Conservation (phyloP, 1,140 invertebrate species). For the Drosophila repleta region DNA sequence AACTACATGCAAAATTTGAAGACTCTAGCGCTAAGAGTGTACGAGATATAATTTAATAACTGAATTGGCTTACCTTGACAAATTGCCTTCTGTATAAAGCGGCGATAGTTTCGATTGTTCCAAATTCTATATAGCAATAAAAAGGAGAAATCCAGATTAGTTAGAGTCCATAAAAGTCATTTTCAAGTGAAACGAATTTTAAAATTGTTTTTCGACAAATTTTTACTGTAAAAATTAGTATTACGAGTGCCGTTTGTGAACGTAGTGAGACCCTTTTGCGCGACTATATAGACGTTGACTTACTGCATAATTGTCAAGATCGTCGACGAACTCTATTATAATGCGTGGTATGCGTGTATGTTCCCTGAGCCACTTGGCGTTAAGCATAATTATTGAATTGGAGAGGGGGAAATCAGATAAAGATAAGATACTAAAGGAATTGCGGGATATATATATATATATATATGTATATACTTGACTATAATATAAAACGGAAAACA, state of each 20-base stretch:
- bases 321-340: constrained; percentile 87
- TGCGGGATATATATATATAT: not conserved
- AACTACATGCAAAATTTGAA: too few relatives aligned
- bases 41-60: not conserved
- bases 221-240: constrained; percentile 54
- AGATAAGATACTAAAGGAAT: constrained; percentile 6
- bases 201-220: too few relatives aligned
- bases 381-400: constrained; percentile 27
- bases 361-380: constrained; percentile 87
- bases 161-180: not conserved
- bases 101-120: constrained; percentile 86
- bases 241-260: constrained; percentile 40
- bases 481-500: constrained; percentile 28
- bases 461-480: not conserved
- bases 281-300: constrained; percentile 76
- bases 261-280: constrained; percentile 49
- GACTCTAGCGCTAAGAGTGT: too few relatives aligned
- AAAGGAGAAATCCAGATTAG: not conserved
- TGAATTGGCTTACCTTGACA: constrained; percentile 69
- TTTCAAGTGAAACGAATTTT: not conserved
- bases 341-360: constrained; percentile 87
- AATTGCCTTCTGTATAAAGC: constrained; percentile 83
- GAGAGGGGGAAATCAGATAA: constrained; percentile 21
- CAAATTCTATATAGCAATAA: constrained; percentile 86
- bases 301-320: constrained; percentile 86